phyloP scores from a whole-genome alignment of 35 echinoderm and acorn worm genomes.

The Chiridota heheva region DNA sequence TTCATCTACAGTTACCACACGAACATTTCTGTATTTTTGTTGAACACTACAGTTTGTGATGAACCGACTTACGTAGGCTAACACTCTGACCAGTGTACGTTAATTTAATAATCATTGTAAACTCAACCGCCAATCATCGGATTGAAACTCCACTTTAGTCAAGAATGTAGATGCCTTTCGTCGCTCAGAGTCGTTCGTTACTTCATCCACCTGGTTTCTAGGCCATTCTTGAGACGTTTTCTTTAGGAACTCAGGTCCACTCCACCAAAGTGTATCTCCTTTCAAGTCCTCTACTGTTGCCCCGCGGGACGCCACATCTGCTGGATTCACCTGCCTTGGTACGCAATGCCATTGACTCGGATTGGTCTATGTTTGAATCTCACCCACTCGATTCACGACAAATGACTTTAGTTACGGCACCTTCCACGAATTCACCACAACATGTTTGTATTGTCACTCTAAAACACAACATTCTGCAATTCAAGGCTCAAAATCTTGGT shows the following conservation, averaged over 20 bases:
- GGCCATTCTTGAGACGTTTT: not conserved
- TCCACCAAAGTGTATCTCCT: not conserved
- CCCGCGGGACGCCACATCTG: conserved; percentile 11
- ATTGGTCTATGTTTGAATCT: conserved; percentile 12
- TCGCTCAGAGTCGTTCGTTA: not conserved
- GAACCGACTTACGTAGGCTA: conserved; percentile 20
- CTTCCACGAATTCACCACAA: conserved; percentile 35
- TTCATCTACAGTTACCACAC: conserved; percentile 2
- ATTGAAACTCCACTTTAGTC: not conserved
- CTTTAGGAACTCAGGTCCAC: not conserved
- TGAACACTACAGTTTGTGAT: not conserved
- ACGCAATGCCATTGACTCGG: conserved; percentile 30
- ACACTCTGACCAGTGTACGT: conserved; percentile 1
- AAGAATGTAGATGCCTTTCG: not conserved
- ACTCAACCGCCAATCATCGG: conserved; percentile 4
- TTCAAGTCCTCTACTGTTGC: not conserved
- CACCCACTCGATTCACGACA: no score
- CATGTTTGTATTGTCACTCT: conserved; percentile 22
- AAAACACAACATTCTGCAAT: not conserved
- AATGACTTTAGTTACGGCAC: conserved; percentile 10
- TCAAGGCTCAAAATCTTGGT: not conserved
- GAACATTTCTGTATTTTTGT: not conserved
- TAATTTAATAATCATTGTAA: conserved; percentile 4
- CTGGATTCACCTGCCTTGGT: conserved; percentile 19
- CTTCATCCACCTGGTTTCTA: not conserved